These are phyloP conservation scores for Cydia amplana DNA, from an alignment of 1,140 invertebrate genomes.

Conservation along the genomic window DNA sequence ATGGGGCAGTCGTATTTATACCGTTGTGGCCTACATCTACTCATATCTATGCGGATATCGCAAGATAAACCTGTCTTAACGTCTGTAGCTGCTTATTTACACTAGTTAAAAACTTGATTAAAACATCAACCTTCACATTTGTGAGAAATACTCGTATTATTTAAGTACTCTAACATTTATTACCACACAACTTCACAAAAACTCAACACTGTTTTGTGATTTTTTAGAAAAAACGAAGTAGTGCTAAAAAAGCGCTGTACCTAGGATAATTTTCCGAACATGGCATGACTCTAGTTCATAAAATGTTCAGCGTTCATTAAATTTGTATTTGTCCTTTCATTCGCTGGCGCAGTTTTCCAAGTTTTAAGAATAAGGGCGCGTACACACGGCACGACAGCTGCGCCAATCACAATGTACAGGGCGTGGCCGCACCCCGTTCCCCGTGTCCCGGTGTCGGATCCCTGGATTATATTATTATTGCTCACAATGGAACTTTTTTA, in stretches of 20 bases:
- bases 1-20: constrained; percentile 60
- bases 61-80: constrained; percentile 21
- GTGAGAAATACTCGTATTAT: background rate
- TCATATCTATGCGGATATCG: constrained; percentile 18
- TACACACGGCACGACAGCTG: constrained; percentile 69
- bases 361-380: constrained; percentile 48
- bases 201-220: background rate
- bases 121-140: constrained; percentile 26
- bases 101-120: constrained; percentile 5
- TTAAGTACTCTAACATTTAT: background rate
- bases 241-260: background rate
- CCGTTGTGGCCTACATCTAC: constrained; percentile 35
- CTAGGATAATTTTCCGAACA: background rate
- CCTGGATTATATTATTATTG: constrained; percentile 75
- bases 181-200: background rate
- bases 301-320: constrained; percentile 1
- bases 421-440: constrained; percentile 58
- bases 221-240: background rate
- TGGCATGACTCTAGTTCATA: constrained; percentile 9
- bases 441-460: constrained; percentile 52
- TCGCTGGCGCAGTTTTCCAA: constrained; percentile 20
- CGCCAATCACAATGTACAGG: constrained; percentile 76
- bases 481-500: constrained; percentile 76
- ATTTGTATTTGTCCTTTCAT: background rate
- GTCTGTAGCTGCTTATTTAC: constrained; percentile 18